These are phyloP conservation scores for Drosophila pullipes DNA, from an alignment of 2,888 invertebrate genomes.

Conservation along the genomic window DNA sequence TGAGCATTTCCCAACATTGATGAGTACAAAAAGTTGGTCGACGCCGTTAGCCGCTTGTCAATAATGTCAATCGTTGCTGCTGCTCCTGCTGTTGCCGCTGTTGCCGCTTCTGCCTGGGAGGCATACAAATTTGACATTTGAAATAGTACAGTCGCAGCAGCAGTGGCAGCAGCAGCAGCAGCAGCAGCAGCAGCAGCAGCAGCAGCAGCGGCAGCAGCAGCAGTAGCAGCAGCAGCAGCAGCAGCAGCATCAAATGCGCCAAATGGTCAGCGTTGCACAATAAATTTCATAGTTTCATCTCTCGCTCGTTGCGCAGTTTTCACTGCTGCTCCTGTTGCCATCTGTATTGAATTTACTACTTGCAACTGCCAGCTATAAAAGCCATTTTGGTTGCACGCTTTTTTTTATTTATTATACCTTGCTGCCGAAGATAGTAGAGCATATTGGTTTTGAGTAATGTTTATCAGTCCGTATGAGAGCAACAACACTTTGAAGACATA, in stretches of 20 bases:
- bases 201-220: conserved; percentile 21
- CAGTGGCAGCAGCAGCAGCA: conserved; percentile 25
- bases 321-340: conserved; percentile 18
- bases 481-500: background rate
- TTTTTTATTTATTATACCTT: conserved; percentile 7
- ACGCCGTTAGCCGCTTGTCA: conserved; percentile 57
- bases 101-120: conserved; percentile 28
- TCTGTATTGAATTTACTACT: conserved; percentile 58
- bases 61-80: conserved; percentile 65
- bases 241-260: conserved; percentile 47
- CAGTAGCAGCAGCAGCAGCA: conserved; percentile 36
- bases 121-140: conserved; percentile 66
- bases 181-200: conserved; percentile 31
- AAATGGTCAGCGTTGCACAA: conserved; percentile 45
- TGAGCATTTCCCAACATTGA: conserved; percentile 30
- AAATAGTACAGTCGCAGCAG: conserved; percentile 52
- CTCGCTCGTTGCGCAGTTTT: conserved; percentile 37
- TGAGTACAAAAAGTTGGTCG: conserved; percentile 44
- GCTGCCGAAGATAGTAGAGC: background rate
- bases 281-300: conserved; percentile 63
- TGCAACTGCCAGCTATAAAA: conserved; percentile 61
- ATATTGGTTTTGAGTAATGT: background rate
- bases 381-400: conserved; percentile 43
- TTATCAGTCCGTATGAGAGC: background rate
- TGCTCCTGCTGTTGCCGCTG: conserved; percentile 19